These are phyloP conservation scores for Drosophila mojavensis DNA, from an alignment of 1,140 invertebrate species.

Conservation along the genomic window DNA sequence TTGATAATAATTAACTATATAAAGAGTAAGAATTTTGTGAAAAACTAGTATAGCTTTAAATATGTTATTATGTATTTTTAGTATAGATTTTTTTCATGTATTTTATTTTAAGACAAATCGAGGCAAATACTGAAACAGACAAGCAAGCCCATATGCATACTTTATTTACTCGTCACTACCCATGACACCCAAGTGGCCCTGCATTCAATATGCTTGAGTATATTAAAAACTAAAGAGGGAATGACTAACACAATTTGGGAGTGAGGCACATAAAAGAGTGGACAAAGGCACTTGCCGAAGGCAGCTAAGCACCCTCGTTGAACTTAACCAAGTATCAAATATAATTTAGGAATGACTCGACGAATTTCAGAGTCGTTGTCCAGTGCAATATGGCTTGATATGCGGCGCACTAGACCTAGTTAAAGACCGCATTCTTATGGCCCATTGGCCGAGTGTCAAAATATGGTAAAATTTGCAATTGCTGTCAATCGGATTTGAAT, in stretches of 20 bases:
- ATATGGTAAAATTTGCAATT: not conserved
- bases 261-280: not conserved
- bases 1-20: too few relatives aligned
- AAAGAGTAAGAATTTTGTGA: too few relatives aligned
- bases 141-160: not conserved
- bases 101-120: too few relatives aligned
- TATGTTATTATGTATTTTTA: too few relatives aligned
- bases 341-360: slow-evolving; percentile 5
- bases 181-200: too few relatives aligned
- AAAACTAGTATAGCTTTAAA: too few relatives aligned
- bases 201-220: too few relatives aligned
- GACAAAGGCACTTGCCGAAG: slow-evolving; percentile 1
- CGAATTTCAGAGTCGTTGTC: slow-evolving; percentile 2
- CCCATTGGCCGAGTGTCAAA: not conserved
- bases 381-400: not conserved
- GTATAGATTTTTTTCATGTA: too few relatives aligned
- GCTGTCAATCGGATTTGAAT: slow-evolving; percentile 9
- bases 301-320: slow-evolving; percentile 11
- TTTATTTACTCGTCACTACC: not conserved
- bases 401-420: slow-evolving; percentile 3
- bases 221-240: too few relatives aligned
- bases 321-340: not conserved
- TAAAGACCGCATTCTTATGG: slow-evolving; percentile 19
- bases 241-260: slow-evolving; percentile 13
- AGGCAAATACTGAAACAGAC: too few relatives aligned